Evolutionary conservation across 2,113 vertebrate genomes (phyloP), one percentile per base, ranked within the genome.

Genomic region (Phylloscopus trochiloides): DNA sequence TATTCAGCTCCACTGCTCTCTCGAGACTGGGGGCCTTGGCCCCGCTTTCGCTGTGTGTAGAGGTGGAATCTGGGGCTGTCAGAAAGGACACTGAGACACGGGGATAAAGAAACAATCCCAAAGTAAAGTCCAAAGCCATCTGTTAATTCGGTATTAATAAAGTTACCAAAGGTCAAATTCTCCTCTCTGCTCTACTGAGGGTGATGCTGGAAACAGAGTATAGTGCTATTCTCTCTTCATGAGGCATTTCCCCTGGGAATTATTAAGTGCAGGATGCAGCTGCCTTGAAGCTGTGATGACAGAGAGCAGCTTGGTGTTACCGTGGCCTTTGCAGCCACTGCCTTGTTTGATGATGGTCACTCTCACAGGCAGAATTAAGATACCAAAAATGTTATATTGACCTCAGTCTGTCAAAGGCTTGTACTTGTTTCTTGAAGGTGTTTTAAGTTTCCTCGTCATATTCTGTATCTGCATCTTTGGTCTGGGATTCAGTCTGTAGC

Each of bases 141-240:
- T 81, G 55, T 90, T 94, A 92, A 87, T 92, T 84, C 54, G 71
- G 36, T 72, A 84, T 94, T 90, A 91, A 89, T 96, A 83, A 80
- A 90, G 75, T 88, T 93, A 65, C 57, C 58, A 86, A 83, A 92
- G 79, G 92, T 92, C 90, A 86, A 6, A 88, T 92, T 84, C 48
- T 90, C 51, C 61, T 43, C 57, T 87, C 51, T 24, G 82, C 76
- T 73, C 9, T n/a, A 25, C 48, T 21, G 51, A 84, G 65, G 91
- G 51, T 7, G 32, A 88, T 62, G 86, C 43, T 90, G 86, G 65
- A 81, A 77, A 94, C 72, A 25, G 54, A 50, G 40, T 47, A 61
- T 19, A 78, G 66, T 3, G 4, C 74, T 76, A 0, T 83, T 29
- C 50, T 92, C 17, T 74, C 68, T 80, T 86, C 59, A 25, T 28